Evolutionary conservation across 2,888 invertebrate genomes (phyloP).

Genomic region (Eilema depressum): DNA sequence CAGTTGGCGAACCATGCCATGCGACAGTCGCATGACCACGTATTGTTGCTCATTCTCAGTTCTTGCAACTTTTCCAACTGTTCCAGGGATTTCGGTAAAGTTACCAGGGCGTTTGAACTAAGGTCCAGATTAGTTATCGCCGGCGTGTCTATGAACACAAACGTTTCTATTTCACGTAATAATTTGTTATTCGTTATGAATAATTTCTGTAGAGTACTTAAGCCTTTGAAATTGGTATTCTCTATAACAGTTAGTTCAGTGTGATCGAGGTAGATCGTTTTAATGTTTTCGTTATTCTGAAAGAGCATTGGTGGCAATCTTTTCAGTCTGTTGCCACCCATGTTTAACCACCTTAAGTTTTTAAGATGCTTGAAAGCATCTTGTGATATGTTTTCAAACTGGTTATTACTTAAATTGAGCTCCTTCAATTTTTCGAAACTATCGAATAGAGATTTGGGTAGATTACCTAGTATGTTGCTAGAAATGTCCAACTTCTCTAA

Average conservation of each 20-base stretch:
- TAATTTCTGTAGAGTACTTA: conserved; percentile 86
- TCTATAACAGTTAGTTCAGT: conserved; percentile 89
- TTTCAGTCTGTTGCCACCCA: conserved; percentile 88
- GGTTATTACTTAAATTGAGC: conserved; percentile 89
- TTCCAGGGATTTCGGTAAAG: conserved; percentile 90
- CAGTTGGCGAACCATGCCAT: conserved; percentile 91
- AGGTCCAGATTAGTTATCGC: conserved; percentile 89
- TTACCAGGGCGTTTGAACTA: conserved; percentile 90
- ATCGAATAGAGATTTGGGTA: conserved; percentile 90
- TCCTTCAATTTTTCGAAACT: conserved; percentile 88
- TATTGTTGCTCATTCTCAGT: conserved; percentile 91
- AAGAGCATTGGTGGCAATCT: conserved; percentile 88
- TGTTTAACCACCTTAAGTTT: conserved; percentile 85
- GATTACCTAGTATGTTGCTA: conserved; percentile 88
- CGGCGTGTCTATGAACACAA: conserved; percentile 88
- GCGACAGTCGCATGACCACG: conserved; percentile 95
- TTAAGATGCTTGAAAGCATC: conserved; percentile 88
- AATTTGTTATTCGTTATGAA: conserved; percentile 88
- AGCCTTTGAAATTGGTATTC: conserved; percentile 89
- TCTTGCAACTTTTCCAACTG: conserved; percentile 88
- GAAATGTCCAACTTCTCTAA: conserved; percentile 89
- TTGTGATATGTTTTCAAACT: conserved; percentile 86
- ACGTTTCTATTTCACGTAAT: conserved; percentile 88
- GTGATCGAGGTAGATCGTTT: conserved; percentile 88
- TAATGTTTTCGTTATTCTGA: conserved; percentile 88